phyloP scores from a whole-genome alignment of 2,888 invertebrate genomes.

The Pherbina coryleti region DNA sequence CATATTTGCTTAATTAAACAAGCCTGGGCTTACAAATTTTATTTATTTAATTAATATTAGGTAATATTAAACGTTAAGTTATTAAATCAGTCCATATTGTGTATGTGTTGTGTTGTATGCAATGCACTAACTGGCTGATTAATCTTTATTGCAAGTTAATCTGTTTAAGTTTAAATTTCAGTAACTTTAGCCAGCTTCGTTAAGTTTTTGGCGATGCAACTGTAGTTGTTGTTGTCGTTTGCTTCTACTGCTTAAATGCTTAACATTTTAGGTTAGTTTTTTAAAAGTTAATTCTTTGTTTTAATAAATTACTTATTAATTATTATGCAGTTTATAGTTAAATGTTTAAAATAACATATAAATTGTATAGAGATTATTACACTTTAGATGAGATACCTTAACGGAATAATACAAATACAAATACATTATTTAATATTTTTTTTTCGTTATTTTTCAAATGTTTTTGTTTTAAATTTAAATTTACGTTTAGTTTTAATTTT shows the following conservation, averaged over 20 bases:
- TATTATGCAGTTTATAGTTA: background rate
- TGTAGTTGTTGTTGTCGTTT: background rate
- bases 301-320: conserved; percentile 29
- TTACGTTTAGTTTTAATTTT: background rate
- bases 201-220: background rate
- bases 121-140: background rate
- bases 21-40: background rate
- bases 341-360: background rate
- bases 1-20: background rate
- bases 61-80: conserved; percentile 48
- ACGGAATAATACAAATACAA: conserved; percentile 13
- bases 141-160: background rate
- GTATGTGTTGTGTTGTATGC: conserved; percentile 47
- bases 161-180: background rate
- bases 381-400: conserved; percentile 4
- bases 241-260: conserved; percentile 26
- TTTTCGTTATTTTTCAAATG: background rate
- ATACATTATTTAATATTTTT: conserved; percentile 9
- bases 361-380: conserved; percentile 22
- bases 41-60: conserved; percentile 11
- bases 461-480: background rate
- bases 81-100: conserved; percentile 55
- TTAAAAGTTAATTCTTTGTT: background rate
- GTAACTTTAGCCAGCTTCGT: background rate
- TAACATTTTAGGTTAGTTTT: conserved; percentile 11